A percentile compares a stretch with the other conserved stretches of the same genome.
These are phyloP conservation scores for Myiotriccus ornatus DNA, from an alignment of 2,797 vertebrate species.

Conservation along the genomic window DNA sequence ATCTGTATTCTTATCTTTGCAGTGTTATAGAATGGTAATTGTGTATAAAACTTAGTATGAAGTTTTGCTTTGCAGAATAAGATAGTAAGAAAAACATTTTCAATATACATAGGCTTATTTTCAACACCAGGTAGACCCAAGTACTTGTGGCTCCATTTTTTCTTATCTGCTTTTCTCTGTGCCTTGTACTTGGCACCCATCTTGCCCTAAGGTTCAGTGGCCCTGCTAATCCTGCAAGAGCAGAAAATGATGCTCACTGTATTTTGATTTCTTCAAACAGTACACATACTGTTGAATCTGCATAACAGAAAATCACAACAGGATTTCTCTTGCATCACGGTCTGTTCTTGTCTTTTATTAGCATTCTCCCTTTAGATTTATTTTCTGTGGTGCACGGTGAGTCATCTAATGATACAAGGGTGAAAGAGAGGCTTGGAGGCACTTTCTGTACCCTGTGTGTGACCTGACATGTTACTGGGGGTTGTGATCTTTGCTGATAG, in stretches of 20 bases:
- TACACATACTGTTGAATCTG: neutral
- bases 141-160: neutral
- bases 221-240: neutral
- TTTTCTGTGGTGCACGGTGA: neutral
- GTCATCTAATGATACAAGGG: neutral
- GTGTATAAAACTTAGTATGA: neutral
- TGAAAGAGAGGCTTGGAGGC: neutral
- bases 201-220: neutral
- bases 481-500: neutral
- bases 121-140: neutral
- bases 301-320: neutral
- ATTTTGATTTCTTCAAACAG: neutral
- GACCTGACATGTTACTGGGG: neutral
- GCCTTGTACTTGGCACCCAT: neutral
- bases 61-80: neutral
- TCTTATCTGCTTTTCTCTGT: neutral
- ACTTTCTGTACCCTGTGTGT: rapidly evolving
- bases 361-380: neutral
- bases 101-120: neutral
- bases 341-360: neutral
- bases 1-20: neutral
- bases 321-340: neutral
- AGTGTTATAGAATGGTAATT: neutral
- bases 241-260: neutral
- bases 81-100: neutral